These are phyloP conservation scores for Stramonita haemastoma DNA, from an alignment of 2,888 invertebrate genomes.

Conservation along the genomic window DNA sequence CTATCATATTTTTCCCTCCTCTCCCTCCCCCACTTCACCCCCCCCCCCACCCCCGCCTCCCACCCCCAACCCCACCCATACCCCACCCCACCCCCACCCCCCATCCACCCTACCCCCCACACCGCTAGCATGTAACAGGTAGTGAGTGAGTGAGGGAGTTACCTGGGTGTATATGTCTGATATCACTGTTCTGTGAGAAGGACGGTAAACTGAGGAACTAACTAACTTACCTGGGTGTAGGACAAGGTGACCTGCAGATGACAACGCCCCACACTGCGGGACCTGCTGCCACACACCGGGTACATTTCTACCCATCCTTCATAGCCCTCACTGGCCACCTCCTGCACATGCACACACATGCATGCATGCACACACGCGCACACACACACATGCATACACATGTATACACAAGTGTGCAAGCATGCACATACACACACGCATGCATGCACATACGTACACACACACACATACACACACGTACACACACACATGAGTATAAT, in stretches of 20 bases:
- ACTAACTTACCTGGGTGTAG: constrained; percentile 68
- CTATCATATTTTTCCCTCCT: too few relatives aligned
- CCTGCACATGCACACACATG: constrained; percentile 51
- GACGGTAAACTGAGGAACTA: too few relatives aligned
- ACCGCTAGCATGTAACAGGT: too few relatives aligned
- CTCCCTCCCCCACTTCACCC: too few relatives aligned
- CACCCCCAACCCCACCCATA: too few relatives aligned
- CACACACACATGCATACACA: not conserved
- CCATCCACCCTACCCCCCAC: too few relatives aligned
- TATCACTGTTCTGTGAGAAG: too few relatives aligned
- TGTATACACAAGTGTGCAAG: not conserved
- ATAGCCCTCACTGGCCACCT: constrained; percentile 64
- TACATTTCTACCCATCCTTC: constrained; percentile 68
- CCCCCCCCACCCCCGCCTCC: not conserved
- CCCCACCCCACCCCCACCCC: not conserved
- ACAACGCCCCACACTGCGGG: constrained; percentile 61
- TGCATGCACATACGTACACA: not conserved
- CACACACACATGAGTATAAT: not conserved
- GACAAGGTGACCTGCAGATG: constrained; percentile 65
- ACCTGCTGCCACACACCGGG: constrained; percentile 47
- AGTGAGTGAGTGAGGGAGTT: too few relatives aligned
- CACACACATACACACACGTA: not conserved
- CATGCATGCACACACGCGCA: not conserved
- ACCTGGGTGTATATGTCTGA: too few relatives aligned
- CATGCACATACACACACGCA: not conserved